Conservation (phyloP, 2,113 vertebrate species). For the Tychaedon coryphoeus region DNA sequence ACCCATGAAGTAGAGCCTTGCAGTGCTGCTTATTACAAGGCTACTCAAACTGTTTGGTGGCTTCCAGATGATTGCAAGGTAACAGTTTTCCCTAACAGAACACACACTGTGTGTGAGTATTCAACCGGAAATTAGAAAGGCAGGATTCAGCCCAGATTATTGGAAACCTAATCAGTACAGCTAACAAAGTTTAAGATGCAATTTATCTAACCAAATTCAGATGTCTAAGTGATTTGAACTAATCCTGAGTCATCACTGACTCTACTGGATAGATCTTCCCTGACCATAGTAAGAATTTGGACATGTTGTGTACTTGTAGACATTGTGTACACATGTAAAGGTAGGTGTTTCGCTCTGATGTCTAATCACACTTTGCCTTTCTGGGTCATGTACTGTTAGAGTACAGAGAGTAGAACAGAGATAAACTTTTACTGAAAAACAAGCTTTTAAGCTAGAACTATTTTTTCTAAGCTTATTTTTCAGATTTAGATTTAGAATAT, state of each 20-base stretch:
- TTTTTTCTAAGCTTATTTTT: neutral
- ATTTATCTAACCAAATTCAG: neutral
- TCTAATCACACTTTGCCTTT: neutral
- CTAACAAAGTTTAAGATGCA: neutral
- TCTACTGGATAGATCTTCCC: neutral
- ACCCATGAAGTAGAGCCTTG: neutral
- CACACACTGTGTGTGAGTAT: neutral
- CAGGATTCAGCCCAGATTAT: neutral
- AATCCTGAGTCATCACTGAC: neutral
- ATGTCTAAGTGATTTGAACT: neutral
- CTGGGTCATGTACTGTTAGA: neutral
- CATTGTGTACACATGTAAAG: neutral
- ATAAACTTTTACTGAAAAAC: accelerated
- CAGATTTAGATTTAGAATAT: neutral
- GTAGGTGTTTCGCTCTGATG: neutral
- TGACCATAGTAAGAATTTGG: neutral
- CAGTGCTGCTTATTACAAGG: neutral
- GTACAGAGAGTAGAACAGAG: neutral
- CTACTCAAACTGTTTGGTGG: neutral
- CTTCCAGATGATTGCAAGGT: neutral
- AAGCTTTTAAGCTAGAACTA: neutral
- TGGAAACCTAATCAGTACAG: neutral
- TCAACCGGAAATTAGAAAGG: neutral
- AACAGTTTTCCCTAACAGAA: neutral
- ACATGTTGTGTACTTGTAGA: neutral